These are phyloP conservation scores for Notothenia coriiceps DNA, from an alignment of 2,113 vertebrate genomes.

Conservation along the genomic window DNA sequence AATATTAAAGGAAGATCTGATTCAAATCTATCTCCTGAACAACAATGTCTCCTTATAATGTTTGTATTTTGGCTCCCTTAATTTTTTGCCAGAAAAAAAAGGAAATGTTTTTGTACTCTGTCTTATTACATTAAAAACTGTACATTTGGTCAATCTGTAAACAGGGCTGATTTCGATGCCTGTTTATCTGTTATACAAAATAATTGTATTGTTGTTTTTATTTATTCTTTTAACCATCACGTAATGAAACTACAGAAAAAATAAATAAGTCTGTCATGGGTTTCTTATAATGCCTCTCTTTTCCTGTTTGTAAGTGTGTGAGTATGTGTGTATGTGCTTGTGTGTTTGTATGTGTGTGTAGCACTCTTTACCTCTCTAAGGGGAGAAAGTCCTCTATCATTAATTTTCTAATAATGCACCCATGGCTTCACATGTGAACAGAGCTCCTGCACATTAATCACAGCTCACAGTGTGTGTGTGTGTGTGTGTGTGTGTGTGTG, in stretches of 20 bases:
- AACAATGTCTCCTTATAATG: too few species aligned
- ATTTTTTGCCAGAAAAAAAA: too few species aligned
- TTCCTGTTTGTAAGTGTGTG: conserved; percentile 21
- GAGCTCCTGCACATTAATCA: conserved; percentile 75
- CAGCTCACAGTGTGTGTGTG: conserved; percentile 11
- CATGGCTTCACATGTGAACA: conserved; percentile 66
- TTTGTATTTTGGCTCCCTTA: too few species aligned
- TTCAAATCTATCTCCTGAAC: too few species aligned
- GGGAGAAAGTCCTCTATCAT: conserved; percentile 65
- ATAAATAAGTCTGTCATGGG: conserved; percentile 37
- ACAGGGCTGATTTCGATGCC: not conserved
- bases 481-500: conserved; percentile 11
- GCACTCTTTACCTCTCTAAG: conserved; percentile 46
- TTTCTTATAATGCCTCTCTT: conserved; percentile 37
- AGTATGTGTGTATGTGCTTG: conserved; percentile 12
- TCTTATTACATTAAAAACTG: too few species aligned
- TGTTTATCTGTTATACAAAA: conserved; percentile 28
- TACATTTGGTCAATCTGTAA: not conserved
- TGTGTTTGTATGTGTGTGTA: conserved; percentile 21
- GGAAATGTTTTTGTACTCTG: too few species aligned
- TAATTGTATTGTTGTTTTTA: not conserved
- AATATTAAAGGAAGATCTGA: too few species aligned
- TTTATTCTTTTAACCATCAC: conserved; percentile 19
- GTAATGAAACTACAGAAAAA: conserved; percentile 45
- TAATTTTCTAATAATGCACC: conserved; percentile 69